Percentiles rank a stretch among this genome's conserved stretches.
Conservation (phyloP, 2,888 invertebrate genomes). For the Rosalia funebris region DNA sequence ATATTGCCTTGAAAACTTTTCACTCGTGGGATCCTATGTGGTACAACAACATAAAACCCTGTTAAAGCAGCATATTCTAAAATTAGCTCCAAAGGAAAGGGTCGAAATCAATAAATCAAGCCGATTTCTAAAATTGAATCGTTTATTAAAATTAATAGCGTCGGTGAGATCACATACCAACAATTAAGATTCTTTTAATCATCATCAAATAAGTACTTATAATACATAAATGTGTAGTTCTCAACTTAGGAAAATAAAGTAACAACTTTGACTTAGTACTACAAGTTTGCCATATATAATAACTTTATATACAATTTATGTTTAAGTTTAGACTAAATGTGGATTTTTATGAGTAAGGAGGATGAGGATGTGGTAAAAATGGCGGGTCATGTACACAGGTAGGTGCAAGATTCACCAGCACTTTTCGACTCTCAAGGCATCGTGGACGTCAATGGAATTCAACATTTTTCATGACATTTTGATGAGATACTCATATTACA, state of each 20-base stretch:
- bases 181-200: constrained; percentile 33
- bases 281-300: constrained; percentile 54
- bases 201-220: constrained; percentile 48
- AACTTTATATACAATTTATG: constrained; percentile 60
- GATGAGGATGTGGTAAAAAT: constrained; percentile 42
- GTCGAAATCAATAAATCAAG: not conserved
- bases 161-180: constrained; percentile 52
- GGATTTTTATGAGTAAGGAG: constrained; percentile 34
- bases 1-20: too few species aligned
- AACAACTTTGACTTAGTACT: constrained; percentile 50
- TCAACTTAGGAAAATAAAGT: constrained; percentile 56
- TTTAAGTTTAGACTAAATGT: constrained; percentile 34
- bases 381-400: constrained; percentile 45
- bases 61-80: too few species aligned
- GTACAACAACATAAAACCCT: too few species aligned
- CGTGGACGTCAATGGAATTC: too few species aligned
- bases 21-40: too few species aligned
- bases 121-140: constrained; percentile 26
- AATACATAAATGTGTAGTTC: constrained; percentile 57
- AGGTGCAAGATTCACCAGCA: constrained; percentile 29
- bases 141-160: constrained; percentile 62
- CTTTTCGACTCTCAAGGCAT: constrained; percentile 13
- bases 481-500: too few species aligned
- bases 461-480: too few species aligned
- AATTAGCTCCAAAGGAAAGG: too few species aligned